Base-by-base conservation (phyloP, 2,888 invertebrate species). In the Trisateles emortualis region DNA sequence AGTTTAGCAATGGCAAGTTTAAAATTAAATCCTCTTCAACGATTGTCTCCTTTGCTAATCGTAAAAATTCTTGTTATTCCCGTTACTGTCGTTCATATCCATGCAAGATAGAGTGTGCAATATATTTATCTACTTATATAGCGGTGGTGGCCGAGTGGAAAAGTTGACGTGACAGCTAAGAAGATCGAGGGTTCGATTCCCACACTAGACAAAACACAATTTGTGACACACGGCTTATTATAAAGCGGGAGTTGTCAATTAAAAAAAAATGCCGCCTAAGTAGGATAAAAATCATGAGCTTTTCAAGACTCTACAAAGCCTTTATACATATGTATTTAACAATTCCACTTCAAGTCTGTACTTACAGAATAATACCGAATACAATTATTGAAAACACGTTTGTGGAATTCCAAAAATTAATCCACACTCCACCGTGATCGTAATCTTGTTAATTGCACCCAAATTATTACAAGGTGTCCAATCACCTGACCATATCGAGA, bases 21-120 rank as follows among this genome's bases (percentile, higher is more conserved):
- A 83, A 81, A 85, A 77, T 82, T 86, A 86, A 86, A 86, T 84
- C 76, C 56, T 78, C 74, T 75, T 68, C 65, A 63, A 66, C 68
- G 77, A 80, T 82, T 81, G 80, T 81, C 79, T 83, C 80, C 68
- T 68, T 64, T 58, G 77, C 73, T 83, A 83, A 87, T 86, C 86
- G 83, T 87, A 84, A 85, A 84, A 83, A 84, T 83, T 79, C 79
- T 82, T 81, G 75, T 68, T 74, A 74, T 74, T 80, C 77, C 62
- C 71, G 74, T 76, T 76, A 72, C 39, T 64, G 69, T 54, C 59
- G 54, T 65, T 67, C 44, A 56, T 46, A 8, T 8, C 9, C 1
- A 8, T 6, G 26, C 3, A 26, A 8, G 1, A 8, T 26, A n/a
- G n/a, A n/a, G n/a, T n/a, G n/a, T n/a, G n/a, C n/a, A n/a, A n/a